phyloP scores from a whole-genome alignment of 1,140 invertebrate species.

The Caenorhabditis remanei region DNA sequence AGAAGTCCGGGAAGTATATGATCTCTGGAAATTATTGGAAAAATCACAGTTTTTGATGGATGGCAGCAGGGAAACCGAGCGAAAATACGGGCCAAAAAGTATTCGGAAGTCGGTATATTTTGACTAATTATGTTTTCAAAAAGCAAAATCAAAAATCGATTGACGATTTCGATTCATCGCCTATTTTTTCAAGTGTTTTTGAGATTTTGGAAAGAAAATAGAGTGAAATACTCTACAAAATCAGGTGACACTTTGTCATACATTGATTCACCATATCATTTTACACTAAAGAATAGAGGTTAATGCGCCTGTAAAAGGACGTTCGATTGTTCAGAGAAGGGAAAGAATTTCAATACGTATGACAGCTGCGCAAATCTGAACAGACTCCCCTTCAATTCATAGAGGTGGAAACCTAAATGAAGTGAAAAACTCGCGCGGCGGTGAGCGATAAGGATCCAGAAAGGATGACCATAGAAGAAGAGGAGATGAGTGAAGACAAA shows the following conservation, averaged over 20 bases:
- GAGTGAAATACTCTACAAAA: too few relatives aligned
- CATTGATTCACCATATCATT: background rate
- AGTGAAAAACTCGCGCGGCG: background rate
- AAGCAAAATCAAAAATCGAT: too few relatives aligned
- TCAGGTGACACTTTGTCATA: background rate
- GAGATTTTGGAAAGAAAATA: too few relatives aligned
- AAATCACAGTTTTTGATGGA: background rate
- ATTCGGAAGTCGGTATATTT: too few relatives aligned
- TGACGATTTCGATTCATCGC: too few relatives aligned
- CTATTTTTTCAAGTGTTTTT: too few relatives aligned
- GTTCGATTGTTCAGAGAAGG: background rate
- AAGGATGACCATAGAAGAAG: background rate
- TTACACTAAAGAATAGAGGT: slow-evolving; percentile 65
- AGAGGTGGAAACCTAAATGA: background rate
- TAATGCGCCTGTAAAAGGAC: slow-evolving; percentile 1
- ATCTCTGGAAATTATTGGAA: slow-evolving; percentile 83
- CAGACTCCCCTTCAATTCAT: background rate
- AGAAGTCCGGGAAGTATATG: slow-evolving; percentile 91
- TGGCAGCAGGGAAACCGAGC: too few relatives aligned
- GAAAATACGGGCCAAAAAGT: too few relatives aligned
- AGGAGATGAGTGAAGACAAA: slow-evolving; percentile 78
- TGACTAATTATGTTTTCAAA: too few relatives aligned
- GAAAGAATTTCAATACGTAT: background rate
- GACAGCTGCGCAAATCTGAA: slow-evolving; percentile 46
- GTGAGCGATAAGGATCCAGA: slow-evolving; percentile 27